These are phyloP conservation scores for Eupithecia abbreviata DNA, from an alignment of 2,888 invertebrate species.

Conservation along the genomic window DNA sequence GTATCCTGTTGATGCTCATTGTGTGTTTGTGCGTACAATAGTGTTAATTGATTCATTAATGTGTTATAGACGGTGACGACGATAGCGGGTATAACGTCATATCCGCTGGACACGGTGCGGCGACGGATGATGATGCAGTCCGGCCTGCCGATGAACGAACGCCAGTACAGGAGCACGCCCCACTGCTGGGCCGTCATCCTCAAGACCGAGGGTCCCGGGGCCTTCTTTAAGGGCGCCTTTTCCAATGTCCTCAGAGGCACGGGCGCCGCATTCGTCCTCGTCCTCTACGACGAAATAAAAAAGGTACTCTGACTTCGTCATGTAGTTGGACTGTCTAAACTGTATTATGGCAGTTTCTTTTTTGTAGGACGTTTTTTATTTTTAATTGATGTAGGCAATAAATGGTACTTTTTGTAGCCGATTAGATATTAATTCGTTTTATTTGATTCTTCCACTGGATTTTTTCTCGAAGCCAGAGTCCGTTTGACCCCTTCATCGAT, in stretches of 20 bases:
- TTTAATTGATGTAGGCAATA: neutral
- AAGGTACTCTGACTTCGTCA: slow-evolving; percentile 67
- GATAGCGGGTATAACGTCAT: slow-evolving; percentile 94
- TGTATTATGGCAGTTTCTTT: neutral
- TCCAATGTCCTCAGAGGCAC: slow-evolving; percentile 96
- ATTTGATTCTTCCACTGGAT: no score
- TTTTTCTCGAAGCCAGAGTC: no score
- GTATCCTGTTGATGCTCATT: no score
- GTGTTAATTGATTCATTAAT: neutral
- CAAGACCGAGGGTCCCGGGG: slow-evolving; percentile 89
- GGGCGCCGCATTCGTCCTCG: slow-evolving; percentile 95
- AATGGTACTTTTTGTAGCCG: neutral
- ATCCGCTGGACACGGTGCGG: slow-evolving; percentile 97
- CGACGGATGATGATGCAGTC: slow-evolving; percentile 99
- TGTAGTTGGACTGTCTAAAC: neutral
- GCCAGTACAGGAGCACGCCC: slow-evolving; percentile 93
- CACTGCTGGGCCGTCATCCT: slow-evolving; percentile 95
- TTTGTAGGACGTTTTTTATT: neutral
- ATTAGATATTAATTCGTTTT: neutral
- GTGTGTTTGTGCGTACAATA: no score
- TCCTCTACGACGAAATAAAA: slow-evolving; percentile 94
- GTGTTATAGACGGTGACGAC: slow-evolving; percentile 83
- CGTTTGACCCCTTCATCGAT: no score
- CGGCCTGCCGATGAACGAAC: slow-evolving; percentile 89
- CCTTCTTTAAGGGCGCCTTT: slow-evolving; percentile 98